These are phyloP conservation scores for Cheilosia scutellata DNA, from an alignment of 2,888 invertebrate genomes.

Conservation along the genomic window DNA sequence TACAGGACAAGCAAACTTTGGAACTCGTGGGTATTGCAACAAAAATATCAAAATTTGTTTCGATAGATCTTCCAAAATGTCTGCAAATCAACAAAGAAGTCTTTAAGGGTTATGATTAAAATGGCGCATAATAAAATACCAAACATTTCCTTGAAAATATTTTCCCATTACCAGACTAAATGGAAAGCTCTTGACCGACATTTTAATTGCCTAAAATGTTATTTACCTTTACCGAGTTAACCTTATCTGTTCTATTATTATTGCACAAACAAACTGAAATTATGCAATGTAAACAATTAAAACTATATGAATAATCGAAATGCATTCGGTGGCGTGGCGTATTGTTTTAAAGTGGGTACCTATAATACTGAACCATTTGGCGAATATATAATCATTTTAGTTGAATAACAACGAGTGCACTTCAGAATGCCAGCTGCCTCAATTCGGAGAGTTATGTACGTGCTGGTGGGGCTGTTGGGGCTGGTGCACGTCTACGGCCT, in stretches of 20 bases:
- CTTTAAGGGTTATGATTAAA: too few species aligned
- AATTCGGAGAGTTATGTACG: slow-evolving; percentile 41
- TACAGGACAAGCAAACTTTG: too few species aligned
- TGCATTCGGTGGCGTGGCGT: slow-evolving; percentile 55
- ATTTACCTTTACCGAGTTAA: not conserved
- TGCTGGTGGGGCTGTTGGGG: slow-evolving; percentile 37
- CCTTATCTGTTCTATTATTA: slow-evolving; percentile 1
- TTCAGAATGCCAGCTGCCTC: slow-evolving; percentile 48
- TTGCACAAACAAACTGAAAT: slow-evolving; percentile 42
- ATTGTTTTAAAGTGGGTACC: slow-evolving; percentile 35
- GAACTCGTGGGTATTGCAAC: too few species aligned
- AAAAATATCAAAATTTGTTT: too few species aligned
- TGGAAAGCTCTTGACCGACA: not conserved
- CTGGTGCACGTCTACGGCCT: slow-evolving; percentile 56
- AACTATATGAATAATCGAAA: slow-evolving; percentile 59
- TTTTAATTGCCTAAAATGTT: not conserved
- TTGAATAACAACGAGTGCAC: slow-evolving; percentile 58
- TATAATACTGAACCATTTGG: not conserved
- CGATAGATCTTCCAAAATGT: too few species aligned
- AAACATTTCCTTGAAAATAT: too few species aligned
- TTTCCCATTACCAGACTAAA: too few species aligned
- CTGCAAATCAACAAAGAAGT: too few species aligned
- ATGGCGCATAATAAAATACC: too few species aligned
- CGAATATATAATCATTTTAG: slow-evolving; percentile 35
- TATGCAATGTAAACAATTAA: slow-evolving; percentile 52